These are phyloP conservation scores for Antennarius maculatus DNA, from an alignment of 2,797 vertebrate species.

Conservation along the genomic window DNA sequence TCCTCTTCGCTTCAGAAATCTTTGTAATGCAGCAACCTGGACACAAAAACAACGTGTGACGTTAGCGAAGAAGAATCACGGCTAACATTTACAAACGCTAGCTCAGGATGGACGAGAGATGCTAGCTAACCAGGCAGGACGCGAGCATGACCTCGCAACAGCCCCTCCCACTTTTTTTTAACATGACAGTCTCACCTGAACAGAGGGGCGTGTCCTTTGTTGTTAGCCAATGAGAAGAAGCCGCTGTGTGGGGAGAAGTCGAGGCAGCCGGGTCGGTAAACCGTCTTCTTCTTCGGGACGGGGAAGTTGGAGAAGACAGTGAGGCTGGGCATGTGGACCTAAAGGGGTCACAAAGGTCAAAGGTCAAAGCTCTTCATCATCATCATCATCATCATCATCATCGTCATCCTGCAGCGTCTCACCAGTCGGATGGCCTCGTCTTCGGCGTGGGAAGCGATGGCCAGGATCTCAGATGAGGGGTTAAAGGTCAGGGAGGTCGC, in stretches of 20 bases:
- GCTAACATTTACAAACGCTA: no score
- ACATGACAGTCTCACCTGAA: slow-evolving; percentile 82
- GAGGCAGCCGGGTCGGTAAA: slow-evolving; percentile 82
- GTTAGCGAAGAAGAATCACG: no score
- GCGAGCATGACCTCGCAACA: no score
- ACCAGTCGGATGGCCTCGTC: slow-evolving; percentile 92
- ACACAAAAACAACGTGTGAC: slow-evolving; percentile 2
- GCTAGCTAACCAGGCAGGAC: no score
- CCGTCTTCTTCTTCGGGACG: slow-evolving; percentile 78
- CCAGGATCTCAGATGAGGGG: slow-evolving; percentile 88
- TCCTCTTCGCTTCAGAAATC: slow-evolving; percentile 79
- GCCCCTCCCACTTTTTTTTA: no score
- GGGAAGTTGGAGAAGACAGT: slow-evolving; percentile 95
- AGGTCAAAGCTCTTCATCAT: background rate
- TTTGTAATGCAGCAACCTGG: slow-evolving; percentile 84
- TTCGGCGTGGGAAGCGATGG: slow-evolving; percentile 84
- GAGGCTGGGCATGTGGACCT: slow-evolving; percentile 92
- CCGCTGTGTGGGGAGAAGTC: slow-evolving; percentile 95
- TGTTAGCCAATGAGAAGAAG: slow-evolving; percentile 92
- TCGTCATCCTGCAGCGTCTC: slow-evolving; percentile 12
- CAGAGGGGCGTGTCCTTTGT: slow-evolving; percentile 89
- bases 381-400: background rate
- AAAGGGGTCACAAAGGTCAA: slow-evolving; percentile 12
- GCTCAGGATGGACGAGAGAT: no score
- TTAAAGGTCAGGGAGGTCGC: slow-evolving; percentile 89